Evolutionary conservation across 35 echinoderm and acorn worm genomes (phyloP).

Genomic region (Eucidaris tribuloides): DNA sequence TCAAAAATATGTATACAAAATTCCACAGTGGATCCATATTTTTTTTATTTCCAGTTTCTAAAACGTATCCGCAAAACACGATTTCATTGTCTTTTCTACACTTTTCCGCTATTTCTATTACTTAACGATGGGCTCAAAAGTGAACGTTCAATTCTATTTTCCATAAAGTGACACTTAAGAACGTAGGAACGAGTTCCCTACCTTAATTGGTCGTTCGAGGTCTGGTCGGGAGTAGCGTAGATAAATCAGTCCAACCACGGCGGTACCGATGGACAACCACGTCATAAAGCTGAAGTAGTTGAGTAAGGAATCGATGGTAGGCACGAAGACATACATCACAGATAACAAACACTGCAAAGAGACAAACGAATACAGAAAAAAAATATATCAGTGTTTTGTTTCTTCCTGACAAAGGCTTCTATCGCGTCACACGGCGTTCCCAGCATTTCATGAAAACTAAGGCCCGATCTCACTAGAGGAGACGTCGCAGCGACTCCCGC

Average conservation of each 20-base stretch:
- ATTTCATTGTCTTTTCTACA: not conserved
- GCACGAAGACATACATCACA: slow-evolving; percentile 84
- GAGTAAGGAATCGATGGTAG: slow-evolving; percentile 29
- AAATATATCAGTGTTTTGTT: too few species aligned
- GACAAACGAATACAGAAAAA: not conserved
- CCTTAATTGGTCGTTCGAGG: slow-evolving; percentile 42
- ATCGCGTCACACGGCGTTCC: too few species aligned
- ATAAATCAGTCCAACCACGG: slow-evolving; percentile 38
- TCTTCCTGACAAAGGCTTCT: too few species aligned
- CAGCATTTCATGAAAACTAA: too few species aligned
- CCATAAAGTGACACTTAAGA: not conserved
- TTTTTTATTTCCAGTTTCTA: not conserved
- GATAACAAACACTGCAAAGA: slow-evolving; percentile 70
- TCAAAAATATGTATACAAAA: too few species aligned
- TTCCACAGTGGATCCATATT: not conserved
- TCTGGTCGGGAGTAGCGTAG: slow-evolving; percentile 35
- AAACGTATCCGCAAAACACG: not conserved
- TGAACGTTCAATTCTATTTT: not conserved
- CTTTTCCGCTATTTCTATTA: not conserved
- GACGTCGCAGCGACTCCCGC: too few species aligned
- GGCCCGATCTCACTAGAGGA: too few species aligned
- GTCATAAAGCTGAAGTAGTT: slow-evolving; percentile 64
- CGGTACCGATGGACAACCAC: slow-evolving; percentile 48
- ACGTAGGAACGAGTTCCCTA: not conserved
- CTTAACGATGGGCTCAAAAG: not conserved